A percentile compares a stretch with the other conserved stretches of the same genome.
Conservation (phyloP, 2,113 vertebrate genomes). For the Antennarius striatus region DNA sequence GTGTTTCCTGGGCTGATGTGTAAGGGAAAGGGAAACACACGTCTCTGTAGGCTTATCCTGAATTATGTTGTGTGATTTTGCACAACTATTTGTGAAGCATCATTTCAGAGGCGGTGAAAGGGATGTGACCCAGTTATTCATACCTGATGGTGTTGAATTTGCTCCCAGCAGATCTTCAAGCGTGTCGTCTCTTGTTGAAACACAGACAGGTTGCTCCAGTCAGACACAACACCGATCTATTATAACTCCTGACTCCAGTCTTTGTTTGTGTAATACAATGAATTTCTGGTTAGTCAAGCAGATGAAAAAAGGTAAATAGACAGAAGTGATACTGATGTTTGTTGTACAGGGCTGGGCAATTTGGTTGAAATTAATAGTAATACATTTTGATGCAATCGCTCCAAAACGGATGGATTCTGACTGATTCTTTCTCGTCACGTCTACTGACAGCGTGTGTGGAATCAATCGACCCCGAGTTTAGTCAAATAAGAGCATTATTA, state of each 20-base stretch:
- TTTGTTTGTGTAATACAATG: background rate
- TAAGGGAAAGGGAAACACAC: slow-evolving; percentile 40
- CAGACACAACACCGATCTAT: background rate
- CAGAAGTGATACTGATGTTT: background rate
- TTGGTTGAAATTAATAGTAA: background rate
- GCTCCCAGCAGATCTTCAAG: slow-evolving; percentile 14
- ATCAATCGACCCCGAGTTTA: background rate
- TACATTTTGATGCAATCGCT: too few species aligned
- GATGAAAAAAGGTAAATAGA: background rate
- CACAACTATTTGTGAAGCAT: too few species aligned
- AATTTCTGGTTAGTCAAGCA: background rate
- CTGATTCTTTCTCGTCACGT: background rate
- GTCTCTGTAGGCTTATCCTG: slow-evolving; percentile 42
- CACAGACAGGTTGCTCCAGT: slow-evolving; percentile 30
- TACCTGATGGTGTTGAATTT: slow-evolving; percentile 12
- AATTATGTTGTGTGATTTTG: background rate
- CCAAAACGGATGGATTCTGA: background rate
- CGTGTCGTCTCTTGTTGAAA: slow-evolving; percentile 51
- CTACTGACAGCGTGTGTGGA: too few species aligned
- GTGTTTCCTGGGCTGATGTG: slow-evolving; percentile 53
- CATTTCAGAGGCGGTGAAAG: too few species aligned
- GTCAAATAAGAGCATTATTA: background rate
- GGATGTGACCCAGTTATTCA: slow-evolving; percentile 42
- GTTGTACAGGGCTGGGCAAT: background rate
- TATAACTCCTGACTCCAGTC: background rate